Conservation (phyloP, 2,797 vertebrate species). For the Galagoides demidoff region DNA sequence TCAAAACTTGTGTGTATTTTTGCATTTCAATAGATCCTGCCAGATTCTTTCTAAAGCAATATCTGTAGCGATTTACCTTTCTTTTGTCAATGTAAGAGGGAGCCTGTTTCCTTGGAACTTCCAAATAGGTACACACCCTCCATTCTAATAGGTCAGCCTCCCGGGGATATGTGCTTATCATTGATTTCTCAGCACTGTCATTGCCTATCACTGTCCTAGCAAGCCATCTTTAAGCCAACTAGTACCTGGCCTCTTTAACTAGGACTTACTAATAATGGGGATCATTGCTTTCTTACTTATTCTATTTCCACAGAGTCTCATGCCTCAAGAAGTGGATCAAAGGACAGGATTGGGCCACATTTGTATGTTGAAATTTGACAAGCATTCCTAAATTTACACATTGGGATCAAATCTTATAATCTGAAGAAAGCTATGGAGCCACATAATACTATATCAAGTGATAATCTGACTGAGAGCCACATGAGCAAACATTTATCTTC, state of each 20-base stretch:
- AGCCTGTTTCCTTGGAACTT: not conserved
- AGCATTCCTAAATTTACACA: not conserved
- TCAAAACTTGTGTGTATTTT: not conserved
- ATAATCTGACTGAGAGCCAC: slow-evolving; percentile 30
- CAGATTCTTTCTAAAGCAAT: not conserved
- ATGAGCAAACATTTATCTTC: not conserved
- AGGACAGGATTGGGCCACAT: not conserved
- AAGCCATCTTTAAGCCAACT: not conserved
- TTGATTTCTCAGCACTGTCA: not conserved
- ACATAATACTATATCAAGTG: not conserved
- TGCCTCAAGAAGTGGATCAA: not conserved
- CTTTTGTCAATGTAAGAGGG: not conserved
- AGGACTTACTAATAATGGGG: not conserved
- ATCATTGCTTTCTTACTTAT: slow-evolving; percentile 27
- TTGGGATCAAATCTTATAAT: slow-evolving; percentile 41
- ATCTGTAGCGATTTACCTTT: not conserved
- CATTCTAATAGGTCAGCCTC: not conserved
- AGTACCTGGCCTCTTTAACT: not conserved
- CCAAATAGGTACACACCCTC: not conserved
- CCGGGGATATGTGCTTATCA: not conserved
- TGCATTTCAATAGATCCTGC: not conserved
- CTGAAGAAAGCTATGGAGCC: not conserved
- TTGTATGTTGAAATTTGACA: slow-evolving; percentile 7
- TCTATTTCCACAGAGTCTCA: not conserved
- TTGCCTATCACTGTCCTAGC: not conserved